phyloP scores from a whole-genome alignment of 2,113 vertebrate species.

The Bos indicus region DNA sequence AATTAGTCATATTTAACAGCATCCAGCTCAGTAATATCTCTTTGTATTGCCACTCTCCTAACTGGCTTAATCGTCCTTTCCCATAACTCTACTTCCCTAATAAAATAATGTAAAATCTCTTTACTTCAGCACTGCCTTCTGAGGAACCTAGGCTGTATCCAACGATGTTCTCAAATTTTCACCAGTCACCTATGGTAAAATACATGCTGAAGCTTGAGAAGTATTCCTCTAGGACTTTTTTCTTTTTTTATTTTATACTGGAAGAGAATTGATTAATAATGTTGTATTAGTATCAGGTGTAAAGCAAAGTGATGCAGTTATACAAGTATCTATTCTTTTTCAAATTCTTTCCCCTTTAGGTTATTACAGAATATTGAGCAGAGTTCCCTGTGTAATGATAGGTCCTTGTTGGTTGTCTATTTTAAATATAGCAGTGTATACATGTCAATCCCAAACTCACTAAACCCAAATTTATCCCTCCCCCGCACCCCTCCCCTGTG shows the following conservation, averaged over 20 bases:
- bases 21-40: not conserved
- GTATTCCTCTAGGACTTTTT: not conserved
- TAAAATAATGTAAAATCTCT: not conserved
- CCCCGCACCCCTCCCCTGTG: not conserved
- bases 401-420: not conserved
- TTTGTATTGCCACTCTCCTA: not conserved
- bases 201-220: not conserved
- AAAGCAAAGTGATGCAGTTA: not conserved
- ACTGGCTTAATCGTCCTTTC: not conserved
- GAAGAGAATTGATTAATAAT: not conserved
- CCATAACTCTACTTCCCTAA: not conserved
- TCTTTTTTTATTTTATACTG: not conserved
- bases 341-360: not conserved
- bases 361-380: not conserved
- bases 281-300: not conserved
- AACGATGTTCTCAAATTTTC: not conserved
- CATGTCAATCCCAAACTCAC: not conserved
- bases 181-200: not conserved
- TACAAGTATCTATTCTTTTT: not conserved
- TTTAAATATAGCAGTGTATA: not conserved
- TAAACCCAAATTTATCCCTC: not conserved
- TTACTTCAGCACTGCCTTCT: not conserved
- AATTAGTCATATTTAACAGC: not conserved
- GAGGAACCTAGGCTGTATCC: not conserved
- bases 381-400: not conserved